These are phyloP conservation scores for Triplophysa siluroides DNA, from an alignment of 2,113 vertebrate genomes.

Conservation along the genomic window DNA sequence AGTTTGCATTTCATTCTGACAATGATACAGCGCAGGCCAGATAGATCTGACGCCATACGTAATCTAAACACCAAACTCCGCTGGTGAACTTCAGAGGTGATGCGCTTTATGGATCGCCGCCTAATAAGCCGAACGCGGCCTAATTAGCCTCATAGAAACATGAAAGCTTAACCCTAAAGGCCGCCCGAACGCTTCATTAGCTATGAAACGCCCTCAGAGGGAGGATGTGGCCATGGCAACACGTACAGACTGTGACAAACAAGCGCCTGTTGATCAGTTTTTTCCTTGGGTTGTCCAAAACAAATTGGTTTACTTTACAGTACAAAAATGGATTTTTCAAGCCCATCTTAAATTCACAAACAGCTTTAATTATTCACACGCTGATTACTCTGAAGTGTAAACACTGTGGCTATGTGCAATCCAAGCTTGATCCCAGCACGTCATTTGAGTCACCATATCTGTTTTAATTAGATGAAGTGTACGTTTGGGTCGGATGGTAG, in stretches of 20 bases:
- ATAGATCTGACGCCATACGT: background rate
- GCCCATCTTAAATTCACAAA: too few species aligned
- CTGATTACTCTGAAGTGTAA: too few species aligned
- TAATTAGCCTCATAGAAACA: conserved; percentile 62
- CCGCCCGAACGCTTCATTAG: conserved; percentile 59
- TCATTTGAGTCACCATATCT: too few species aligned
- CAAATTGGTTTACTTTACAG: background rate
- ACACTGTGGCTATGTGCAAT: too few species aligned
- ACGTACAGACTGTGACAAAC: conserved; percentile 6
- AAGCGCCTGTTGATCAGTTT: background rate
- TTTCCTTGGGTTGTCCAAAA: background rate
- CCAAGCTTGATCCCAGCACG: too few species aligned
- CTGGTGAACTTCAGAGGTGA: conserved; percentile 39
- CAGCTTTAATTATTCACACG: too few species aligned
- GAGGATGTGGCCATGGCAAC: conserved; percentile 46
- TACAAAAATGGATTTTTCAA: too few species aligned
- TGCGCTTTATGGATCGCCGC: conserved; percentile 26
- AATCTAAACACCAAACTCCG: conserved; percentile 2
- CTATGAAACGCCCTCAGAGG: conserved; percentile 50
- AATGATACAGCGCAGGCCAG: background rate
- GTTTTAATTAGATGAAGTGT: too few species aligned
- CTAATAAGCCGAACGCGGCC: conserved; percentile 55
- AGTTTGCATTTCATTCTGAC: too few species aligned
- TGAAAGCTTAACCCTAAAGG: conserved; percentile 63
- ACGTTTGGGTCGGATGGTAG: too few species aligned